These are phyloP conservation scores for Rugalucina vietnamica DNA, from an alignment of 2,888 invertebrate species.

Conservation along the genomic window DNA sequence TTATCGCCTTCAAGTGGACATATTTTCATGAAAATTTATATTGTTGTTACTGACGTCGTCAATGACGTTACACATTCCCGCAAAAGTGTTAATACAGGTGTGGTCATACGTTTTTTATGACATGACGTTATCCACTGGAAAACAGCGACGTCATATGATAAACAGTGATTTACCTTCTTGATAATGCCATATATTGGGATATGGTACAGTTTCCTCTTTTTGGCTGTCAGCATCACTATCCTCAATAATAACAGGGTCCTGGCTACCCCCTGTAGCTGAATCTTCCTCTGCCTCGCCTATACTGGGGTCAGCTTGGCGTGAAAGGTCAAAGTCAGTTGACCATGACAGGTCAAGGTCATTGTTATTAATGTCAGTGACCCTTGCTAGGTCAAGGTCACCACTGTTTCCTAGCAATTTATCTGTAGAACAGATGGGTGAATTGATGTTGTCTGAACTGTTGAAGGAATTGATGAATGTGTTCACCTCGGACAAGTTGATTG, in stretches of 20 bases:
- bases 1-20: too few species aligned
- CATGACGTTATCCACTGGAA: too few species aligned
- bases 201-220: background rate
- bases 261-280: background rate
- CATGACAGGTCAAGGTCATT: background rate
- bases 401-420: background rate
- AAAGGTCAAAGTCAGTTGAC: background rate
- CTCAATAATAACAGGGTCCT: background rate
- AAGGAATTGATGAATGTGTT: background rate
- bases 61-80: too few species aligned
- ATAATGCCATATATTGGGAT: background rate
- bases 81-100: too few species aligned
- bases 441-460: background rate
- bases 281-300: background rate
- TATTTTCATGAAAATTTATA: too few species aligned
- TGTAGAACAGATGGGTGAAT: background rate
- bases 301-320: background rate
- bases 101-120: too few species aligned
- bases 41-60: too few species aligned
- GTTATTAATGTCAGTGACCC: background rate
- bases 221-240: background rate
- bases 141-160: too few species aligned
- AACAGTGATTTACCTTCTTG: background rate
- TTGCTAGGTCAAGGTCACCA: background rate
- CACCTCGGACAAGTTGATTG: background rate